phyloP scores from a whole-genome alignment of 2,888 invertebrate species.

The Hofmannophila pseudospretella region DNA sequence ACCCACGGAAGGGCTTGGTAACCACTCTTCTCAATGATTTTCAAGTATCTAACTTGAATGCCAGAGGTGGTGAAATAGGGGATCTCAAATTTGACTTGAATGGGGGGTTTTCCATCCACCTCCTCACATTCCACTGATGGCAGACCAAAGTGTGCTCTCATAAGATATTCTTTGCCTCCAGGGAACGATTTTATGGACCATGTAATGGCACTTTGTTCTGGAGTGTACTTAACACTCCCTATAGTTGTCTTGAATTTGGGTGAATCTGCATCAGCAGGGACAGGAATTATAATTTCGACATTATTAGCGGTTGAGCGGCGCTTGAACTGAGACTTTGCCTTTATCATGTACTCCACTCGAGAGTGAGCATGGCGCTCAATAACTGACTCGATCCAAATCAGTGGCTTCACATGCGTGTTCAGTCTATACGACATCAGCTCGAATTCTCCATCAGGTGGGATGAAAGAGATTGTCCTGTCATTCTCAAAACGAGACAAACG shows the following conservation, averaged over 20 bases:
- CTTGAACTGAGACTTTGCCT: constrained; percentile 99
- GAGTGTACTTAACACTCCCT: constrained; percentile 97
- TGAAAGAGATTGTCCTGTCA: constrained; percentile 98
- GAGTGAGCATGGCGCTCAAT: constrained; percentile 98
- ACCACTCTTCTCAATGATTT: constrained; percentile 99
- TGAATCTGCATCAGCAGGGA: constrained; percentile 97
- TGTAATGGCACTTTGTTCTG: constrained; percentile 96
- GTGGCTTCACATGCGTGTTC: constrained; percentile 97
- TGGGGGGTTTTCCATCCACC: constrained; percentile 96
- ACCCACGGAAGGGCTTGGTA: constrained; percentile 99
- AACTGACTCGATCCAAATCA: constrained; percentile 99
- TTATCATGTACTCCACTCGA: constrained; percentile 99
- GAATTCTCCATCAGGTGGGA: constrained; percentile 99
- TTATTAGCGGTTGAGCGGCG: constrained; percentile 98
- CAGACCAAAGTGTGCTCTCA: constrained; percentile 98
- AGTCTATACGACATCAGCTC: constrained; percentile 98
- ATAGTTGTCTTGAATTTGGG: constrained; percentile 99
- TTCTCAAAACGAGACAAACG: constrained; percentile 97
- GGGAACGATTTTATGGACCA: constrained; percentile 99
- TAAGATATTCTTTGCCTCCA: constrained; percentile 98
- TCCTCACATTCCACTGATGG: constrained; percentile 98
- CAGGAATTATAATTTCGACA: constrained; percentile 97
- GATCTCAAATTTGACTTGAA: constrained; percentile 99
- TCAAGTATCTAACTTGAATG: constrained; percentile 97
- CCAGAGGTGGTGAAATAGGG: constrained; percentile 99